These are phyloP conservation scores for Microcebus murinus DNA, from an alignment of 2,113 vertebrate genomes.

Conservation along the genomic window DNA sequence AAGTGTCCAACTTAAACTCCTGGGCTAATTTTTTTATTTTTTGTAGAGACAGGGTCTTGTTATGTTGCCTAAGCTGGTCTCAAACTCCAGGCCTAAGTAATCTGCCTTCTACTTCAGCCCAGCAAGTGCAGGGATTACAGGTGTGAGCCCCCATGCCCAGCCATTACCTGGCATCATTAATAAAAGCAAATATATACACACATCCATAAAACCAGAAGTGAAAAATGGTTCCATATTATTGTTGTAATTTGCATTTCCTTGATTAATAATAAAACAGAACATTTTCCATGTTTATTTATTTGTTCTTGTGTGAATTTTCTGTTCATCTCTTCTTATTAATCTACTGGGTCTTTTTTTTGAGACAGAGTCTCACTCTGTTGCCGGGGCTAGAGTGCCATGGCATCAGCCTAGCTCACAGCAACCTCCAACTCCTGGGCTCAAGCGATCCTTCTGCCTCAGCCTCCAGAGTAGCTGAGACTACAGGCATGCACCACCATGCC, in stretches of 20 bases:
- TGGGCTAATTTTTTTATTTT: not conserved
- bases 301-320: constrained; percentile 38
- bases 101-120: not conserved
- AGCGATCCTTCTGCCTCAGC: too few species aligned
- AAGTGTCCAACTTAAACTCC: too few species aligned
- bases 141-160: not conserved
- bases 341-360: not conserved
- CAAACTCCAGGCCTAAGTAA: not conserved
- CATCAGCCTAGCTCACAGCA: too few species aligned
- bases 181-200: not conserved
- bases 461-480: too few species aligned
- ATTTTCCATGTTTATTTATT: not conserved
- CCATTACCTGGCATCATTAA: not conserved
- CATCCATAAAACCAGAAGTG: not conserved
- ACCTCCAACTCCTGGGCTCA: too few species aligned
- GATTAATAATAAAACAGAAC: not conserved
- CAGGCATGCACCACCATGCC: too few species aligned
- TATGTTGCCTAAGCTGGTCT: not conserved
- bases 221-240: not conserved
- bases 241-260: not conserved
- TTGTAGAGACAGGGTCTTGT: not conserved
- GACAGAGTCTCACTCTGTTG: too few species aligned
- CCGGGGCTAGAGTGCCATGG: too few species aligned
- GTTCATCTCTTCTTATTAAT: not conserved
- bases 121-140: not conserved